Percentiles rank a stretch among this genome's conserved stretches.
Conservation (phyloP, 1,140 invertebrate genomes). For the honey bee (Apis mellifera) region Amel_HAv3.1 CM009931.2:13619001-13619500, state of each 20-base stretch:
- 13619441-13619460: background rate
- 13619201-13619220: constrained; percentile 27
- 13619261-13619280: background rate
- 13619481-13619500: no score
- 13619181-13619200: constrained; percentile 54
- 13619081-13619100: constrained; percentile 69
- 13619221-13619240: constrained; percentile 5
- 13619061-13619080: constrained; percentile 47
- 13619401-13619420: background rate
- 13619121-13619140: constrained; percentile 74
- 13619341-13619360: constrained; percentile 51
- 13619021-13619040: background rate
- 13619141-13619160: constrained; percentile 70
- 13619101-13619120: constrained; percentile 70
- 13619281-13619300: constrained; percentile 54
- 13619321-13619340: constrained; percentile 67
- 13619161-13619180: constrained; percentile 51
- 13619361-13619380: constrained; percentile 23
- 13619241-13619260: background rate
- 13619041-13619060: background rate
- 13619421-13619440: no score
- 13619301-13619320: constrained; percentile 61
- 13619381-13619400: constrained; percentile 17
- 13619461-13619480: no score
- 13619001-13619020: background rate